Base-by-base conservation (phyloP, 2,113 vertebrate species). In the Actinemys pallida region DNA sequence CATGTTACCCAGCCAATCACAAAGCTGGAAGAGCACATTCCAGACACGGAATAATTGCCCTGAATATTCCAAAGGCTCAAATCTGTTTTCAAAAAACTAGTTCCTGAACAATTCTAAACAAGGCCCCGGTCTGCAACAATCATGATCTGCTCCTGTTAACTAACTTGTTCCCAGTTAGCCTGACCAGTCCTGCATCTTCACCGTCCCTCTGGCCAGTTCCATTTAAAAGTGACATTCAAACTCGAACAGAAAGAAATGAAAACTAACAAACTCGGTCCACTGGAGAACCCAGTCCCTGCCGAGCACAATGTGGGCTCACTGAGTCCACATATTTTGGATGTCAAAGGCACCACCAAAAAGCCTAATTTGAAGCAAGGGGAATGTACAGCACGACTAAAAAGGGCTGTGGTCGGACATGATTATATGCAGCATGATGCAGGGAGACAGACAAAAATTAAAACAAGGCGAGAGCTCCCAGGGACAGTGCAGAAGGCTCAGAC, bases 361-460 rank as follows among this genome's bases (percentile, higher is more conserved):
- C n/a, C 11, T 25, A 39, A 57, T 0, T 62, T 42, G 56, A 81
- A 84, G 8, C 3, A 12, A 90, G 84, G 2, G 49, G 45, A 94
- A 90, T 59, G 53, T 49, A 59, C 57, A 80, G 25, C 42, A 50
- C 11, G 42, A 42, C 79, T 94, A 42, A 52, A 42, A 69, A 75
- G 50, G 29, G 16, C 50, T 87, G 81, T 11, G 84, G 2, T 47
- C 13, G 2, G 49, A 49, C 4, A 6, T 83, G 86, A 90, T 84
- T 83, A 91, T 2, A 49, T 12, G 72, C 31, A 53, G 54, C 16
- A 39, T 0, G 11, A 31, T 0, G 29, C 16, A 57, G 5, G 1
- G 35, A 31, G 29, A 81, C 1, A 84, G 16, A 16, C 39, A 89
- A 16, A 83, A 94, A 86, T 31, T 19, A 62, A 57, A 91, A 14